Percentiles rank a stretch among this genome's conserved stretches.
Conservation (phyloP, 2,888 invertebrate genomes). For the Apotomis betuletana region DNA sequence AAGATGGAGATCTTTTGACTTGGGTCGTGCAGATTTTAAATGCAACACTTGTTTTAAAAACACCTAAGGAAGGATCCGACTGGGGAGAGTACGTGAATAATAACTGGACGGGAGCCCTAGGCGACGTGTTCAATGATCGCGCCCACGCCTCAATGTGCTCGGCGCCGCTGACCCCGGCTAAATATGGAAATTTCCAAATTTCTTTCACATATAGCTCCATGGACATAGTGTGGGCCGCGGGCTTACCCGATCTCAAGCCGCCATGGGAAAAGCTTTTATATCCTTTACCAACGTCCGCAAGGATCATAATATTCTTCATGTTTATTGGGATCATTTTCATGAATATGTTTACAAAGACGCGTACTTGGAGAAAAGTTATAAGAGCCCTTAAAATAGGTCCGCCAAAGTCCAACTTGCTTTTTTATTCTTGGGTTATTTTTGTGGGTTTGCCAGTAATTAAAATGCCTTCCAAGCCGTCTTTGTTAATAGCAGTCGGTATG, state of each 20-base stretch:
- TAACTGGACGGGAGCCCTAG: slow-evolving; percentile 69
- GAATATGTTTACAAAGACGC: slow-evolving; percentile 52
- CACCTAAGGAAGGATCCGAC: slow-evolving; percentile 50
- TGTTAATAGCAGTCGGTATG: slow-evolving; percentile 53
- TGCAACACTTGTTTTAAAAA: slow-evolving; percentile 57
- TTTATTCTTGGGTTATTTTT: slow-evolving; percentile 64
- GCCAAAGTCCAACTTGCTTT: slow-evolving; percentile 57
- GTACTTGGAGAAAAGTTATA: slow-evolving; percentile 50
- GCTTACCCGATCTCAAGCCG: slow-evolving; percentile 53
- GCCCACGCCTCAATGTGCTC: slow-evolving; percentile 60
- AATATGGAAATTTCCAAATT: slow-evolving; percentile 65
- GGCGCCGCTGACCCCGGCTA: slow-evolving; percentile 55
- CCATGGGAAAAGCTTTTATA: slow-evolving; percentile 63
- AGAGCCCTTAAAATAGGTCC: slow-evolving; percentile 50
- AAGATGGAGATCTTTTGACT: slow-evolving; percentile 62
- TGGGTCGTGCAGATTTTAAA: slow-evolving; percentile 58
- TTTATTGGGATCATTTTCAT: slow-evolving; percentile 57
- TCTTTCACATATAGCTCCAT: slow-evolving; percentile 63
- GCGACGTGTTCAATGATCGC: slow-evolving; percentile 58
- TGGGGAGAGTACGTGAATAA: slow-evolving; percentile 56
- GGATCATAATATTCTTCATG: slow-evolving; percentile 53
- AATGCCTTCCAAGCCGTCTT: slow-evolving; percentile 52
- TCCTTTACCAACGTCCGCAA: slow-evolving; percentile 55
- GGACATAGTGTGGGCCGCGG: slow-evolving; percentile 65
- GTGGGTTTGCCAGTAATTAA: slow-evolving; percentile 58